phyloP scores from a whole-genome alignment of 2,888 invertebrate species.

The Teleogryllus oceanicus region DNA sequence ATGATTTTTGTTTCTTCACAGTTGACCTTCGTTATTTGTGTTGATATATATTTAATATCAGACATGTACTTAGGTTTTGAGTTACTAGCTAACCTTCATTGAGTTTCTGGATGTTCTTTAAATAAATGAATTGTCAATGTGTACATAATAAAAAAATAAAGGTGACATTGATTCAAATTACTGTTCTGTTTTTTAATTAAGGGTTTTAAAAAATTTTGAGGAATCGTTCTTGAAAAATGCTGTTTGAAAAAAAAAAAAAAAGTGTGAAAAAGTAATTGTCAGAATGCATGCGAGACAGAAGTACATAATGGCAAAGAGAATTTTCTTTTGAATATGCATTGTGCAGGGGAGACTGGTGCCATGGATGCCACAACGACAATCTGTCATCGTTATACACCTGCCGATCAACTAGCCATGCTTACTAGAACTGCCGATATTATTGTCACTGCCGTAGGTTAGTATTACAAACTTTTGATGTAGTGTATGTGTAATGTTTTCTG shows the following conservation, averaged over 20 bases:
- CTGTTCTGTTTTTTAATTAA: too few relatives aligned
- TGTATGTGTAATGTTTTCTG: background rate
- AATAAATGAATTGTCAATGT: too few relatives aligned
- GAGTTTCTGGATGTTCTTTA: too few relatives aligned
- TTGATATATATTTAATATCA: background rate
- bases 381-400: slow-evolving; percentile 84
- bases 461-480: slow-evolving; percentile 32
- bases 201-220: too few relatives aligned
- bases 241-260: background rate
- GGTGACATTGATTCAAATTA: too few relatives aligned
- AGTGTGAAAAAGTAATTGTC: too few relatives aligned
- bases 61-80: too few relatives aligned
- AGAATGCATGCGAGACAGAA: too few relatives aligned
- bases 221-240: background rate
- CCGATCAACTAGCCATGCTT: slow-evolving; percentile 65
- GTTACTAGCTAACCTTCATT: too few relatives aligned
- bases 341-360: slow-evolving; percentile 52
- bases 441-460: slow-evolving; percentile 67
- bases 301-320: background rate
- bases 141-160: too few relatives aligned
- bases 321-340: slow-evolving; percentile 42
- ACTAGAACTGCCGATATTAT: slow-evolving; percentile 74
- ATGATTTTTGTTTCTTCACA: slow-evolving; percentile 41
- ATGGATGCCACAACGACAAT: slow-evolving; percentile 86
- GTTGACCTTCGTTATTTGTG: background rate